Conservation (phyloP, 1,140 invertebrate species). For the Aporrectodea caliginosa region DNA sequence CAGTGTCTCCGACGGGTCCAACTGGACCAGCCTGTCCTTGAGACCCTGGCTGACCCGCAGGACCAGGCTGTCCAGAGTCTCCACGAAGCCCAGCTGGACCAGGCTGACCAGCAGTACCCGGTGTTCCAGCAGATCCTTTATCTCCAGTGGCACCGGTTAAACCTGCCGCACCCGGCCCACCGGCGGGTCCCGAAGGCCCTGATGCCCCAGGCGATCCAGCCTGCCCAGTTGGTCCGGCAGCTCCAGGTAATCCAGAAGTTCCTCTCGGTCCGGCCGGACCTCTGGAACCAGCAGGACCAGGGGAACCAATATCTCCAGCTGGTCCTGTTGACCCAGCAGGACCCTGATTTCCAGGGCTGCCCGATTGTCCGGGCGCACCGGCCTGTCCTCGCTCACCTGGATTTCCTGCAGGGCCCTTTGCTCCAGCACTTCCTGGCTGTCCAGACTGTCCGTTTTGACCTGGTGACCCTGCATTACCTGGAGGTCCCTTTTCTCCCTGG, state of each 20-base stretch:
- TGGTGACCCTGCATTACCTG: conserved; percentile 27
- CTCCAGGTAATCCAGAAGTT: conserved; percentile 20
- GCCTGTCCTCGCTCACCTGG: conserved; percentile 24
- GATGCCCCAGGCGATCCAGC: conserved; percentile 9
- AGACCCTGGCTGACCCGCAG: conserved; percentile 29
- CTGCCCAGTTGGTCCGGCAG: conserved; percentile 17
- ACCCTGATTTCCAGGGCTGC: conserved; percentile 37
- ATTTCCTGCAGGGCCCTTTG: conserved; percentile 24
- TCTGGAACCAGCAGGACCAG: conserved; percentile 49
- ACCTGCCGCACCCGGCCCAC: not conserved
- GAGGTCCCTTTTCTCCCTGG: conserved; percentile 27
- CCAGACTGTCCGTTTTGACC: conserved; percentile 31
- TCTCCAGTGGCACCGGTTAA: not conserved
- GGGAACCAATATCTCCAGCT: conserved; percentile 47
- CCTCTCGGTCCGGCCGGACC: conserved; percentile 13
- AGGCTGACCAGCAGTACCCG: conserved; percentile 7
- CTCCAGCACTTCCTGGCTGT: conserved; percentile 26
- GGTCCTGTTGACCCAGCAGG: conserved; percentile 48
- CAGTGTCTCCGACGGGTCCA: conserved; percentile 31
- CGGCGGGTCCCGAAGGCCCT: not conserved
- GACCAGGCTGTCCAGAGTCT: conserved; percentile 12
- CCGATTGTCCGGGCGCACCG: conserved; percentile 23
- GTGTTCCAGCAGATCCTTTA: conserved; percentile 11
- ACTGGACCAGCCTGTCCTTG: conserved; percentile 27
- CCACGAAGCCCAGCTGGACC: not conserved